phyloP scores from a whole-genome alignment of 2,888 invertebrate genomes.

The Sarcophaga carnaria region DNA sequence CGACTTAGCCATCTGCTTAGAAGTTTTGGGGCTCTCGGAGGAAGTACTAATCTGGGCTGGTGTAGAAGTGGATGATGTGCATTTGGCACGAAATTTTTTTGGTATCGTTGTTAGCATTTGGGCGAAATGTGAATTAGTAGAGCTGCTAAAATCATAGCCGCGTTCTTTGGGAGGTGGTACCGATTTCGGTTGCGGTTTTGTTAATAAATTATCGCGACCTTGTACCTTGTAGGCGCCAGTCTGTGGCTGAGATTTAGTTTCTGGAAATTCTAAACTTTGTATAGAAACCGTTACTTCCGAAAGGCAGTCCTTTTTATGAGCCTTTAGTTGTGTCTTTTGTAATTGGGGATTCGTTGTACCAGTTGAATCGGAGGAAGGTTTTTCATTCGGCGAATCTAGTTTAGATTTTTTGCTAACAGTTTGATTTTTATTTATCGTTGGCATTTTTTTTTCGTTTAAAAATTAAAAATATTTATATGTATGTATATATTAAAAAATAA shows the following conservation, averaged over 20 bases:
- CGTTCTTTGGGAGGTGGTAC: conserved; percentile 63
- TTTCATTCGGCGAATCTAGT: neutral
- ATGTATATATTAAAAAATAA: neutral
- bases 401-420: neutral
- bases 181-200: conserved; percentile 31
- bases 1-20: neutral
- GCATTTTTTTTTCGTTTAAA: neutral
- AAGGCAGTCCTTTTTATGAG: neutral
- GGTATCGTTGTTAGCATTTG: conserved; percentile 72
- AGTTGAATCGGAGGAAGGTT: conserved; percentile 18
- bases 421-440: neutral
- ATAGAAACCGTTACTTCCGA: conserved; percentile 65
- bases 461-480: neutral
- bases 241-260: conserved; percentile 55
- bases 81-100: conserved; percentile 69
- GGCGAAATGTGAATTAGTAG: conserved; percentile 74
- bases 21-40: conserved; percentile 29
- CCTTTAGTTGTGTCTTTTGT: neutral
- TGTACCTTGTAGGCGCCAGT: conserved; percentile 29
- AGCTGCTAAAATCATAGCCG: conserved; percentile 72
- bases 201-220: conserved; percentile 8
- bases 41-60: neutral
- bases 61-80: conserved; percentile 60
- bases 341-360: neutral
- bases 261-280: conserved; percentile 75